Evolutionary conservation across 2,113 vertebrate genomes (phyloP).

Genomic region (Drymodes brunneopygia): DNA sequence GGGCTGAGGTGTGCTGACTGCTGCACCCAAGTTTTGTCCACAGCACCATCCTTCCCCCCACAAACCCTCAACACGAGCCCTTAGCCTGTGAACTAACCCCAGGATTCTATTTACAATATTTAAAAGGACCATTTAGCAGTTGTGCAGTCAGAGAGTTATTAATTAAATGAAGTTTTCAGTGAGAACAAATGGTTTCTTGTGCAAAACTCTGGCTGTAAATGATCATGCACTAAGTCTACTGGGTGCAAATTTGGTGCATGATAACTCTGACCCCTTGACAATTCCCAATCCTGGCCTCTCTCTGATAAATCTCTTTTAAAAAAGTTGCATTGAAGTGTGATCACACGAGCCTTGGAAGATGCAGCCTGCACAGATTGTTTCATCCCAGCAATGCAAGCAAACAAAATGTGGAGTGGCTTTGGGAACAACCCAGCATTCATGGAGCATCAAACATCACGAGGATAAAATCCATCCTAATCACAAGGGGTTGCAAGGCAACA

Average conservation of each 20-base stretch:
- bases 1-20: not conserved
- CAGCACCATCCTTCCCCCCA: not conserved
- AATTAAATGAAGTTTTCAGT: not conserved
- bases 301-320: not conserved
- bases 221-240: not conserved
- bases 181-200: slow-evolving; percentile 9
- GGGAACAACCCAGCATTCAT: slow-evolving; percentile 25
- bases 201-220: slow-evolving; percentile 19
- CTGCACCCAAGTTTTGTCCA: slow-evolving; percentile 11
- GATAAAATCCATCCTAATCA: slow-evolving; percentile 39
- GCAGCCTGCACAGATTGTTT: slow-evolving; percentile 28
- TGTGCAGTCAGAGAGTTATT: not conserved
- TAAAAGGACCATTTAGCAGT: not conserved
- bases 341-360: not conserved
- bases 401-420: not conserved
- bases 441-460: slow-evolving; percentile 9
- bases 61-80: not conserved
- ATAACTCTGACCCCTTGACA: slow-evolving; percentile 7
- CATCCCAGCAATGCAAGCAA: slow-evolving; percentile 7
- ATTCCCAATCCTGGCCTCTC: slow-evolving; percentile 37
- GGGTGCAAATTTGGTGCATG: not conserved
- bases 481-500: slow-evolving; percentile 6
- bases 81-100: not conserved
- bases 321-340: not conserved
- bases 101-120: not conserved